Evolutionary conservation across 1,140 invertebrate species (phyloP).

Genomic region (Dinothrombium tinctorium): DNA sequence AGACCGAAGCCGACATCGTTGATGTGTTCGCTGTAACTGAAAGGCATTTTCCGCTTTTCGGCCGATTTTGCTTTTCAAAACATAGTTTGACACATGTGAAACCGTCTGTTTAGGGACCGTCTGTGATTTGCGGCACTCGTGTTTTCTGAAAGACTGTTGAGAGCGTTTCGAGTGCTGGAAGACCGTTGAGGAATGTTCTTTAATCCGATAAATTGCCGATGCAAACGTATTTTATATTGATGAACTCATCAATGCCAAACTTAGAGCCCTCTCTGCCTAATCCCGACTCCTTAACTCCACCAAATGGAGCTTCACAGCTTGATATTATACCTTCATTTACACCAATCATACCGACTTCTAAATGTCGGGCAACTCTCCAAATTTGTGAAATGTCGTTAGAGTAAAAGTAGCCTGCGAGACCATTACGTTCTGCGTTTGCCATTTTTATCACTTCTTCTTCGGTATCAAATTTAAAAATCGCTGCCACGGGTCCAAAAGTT

Average conservation of each 20-base stretch:
- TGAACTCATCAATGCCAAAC: conserved; percentile 84
- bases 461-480: conserved; percentile 58
- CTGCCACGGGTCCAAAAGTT: conserved; percentile 84
- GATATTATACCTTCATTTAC: conserved; percentile 90
- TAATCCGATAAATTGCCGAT: no score
- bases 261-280: conserved; percentile 80
- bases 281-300: conserved; percentile 91
- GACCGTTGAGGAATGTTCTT: no score
- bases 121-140: no score
- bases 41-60: no score
- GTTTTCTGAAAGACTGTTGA: no score
- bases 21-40: no score
- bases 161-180: no score
- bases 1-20: no score
- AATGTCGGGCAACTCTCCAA: conserved; percentile 54
- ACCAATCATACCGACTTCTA: conserved; percentile 76
- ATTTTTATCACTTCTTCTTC: conserved; percentile 65
- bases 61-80: no score
- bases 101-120: no score
- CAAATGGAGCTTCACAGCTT: conserved; percentile 70
- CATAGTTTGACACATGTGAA: no score
- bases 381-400: conserved; percentile 73
- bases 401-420: conserved; percentile 61
- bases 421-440: conserved; percentile 32
- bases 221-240: conserved; percentile 47